These are phyloP conservation scores for Semibalanus balanoides DNA, from an alignment of 1,140 invertebrate species.

Conservation along the genomic window DNA sequence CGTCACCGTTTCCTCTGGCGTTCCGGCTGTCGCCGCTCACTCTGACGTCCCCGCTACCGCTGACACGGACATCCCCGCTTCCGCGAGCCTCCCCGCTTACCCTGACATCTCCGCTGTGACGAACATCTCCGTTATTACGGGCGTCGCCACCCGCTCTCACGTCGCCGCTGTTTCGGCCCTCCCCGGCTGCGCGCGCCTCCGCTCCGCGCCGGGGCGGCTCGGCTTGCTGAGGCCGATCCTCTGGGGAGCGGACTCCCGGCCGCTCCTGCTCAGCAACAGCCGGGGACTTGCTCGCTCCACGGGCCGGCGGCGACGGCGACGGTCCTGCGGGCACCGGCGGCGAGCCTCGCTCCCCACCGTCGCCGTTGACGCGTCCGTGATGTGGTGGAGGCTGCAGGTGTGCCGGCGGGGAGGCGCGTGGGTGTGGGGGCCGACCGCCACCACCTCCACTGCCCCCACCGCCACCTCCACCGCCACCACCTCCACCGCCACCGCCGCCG, in stretches of 20 bases:
- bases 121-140: no score
- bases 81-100: neutral
- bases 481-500: no score
- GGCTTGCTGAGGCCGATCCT: constrained; percentile 13
- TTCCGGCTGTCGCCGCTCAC: constrained; percentile 11
- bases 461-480: no score
- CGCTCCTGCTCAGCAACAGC: neutral
- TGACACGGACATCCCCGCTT: neutral
- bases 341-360: constrained; percentile 15
- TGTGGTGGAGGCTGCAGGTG: constrained; percentile 8
- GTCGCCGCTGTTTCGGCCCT: constrained; percentile 9
- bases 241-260: constrained; percentile 12
- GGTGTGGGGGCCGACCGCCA: neutral
- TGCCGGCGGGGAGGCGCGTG: constrained; percentile 5
- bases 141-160: no score
- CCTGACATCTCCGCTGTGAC: neutral
- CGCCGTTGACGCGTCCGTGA: constrained; percentile 15
- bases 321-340: constrained; percentile 22
- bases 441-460: constrained; percentile 8
- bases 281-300: constrained; percentile 22
- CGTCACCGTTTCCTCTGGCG: constrained; percentile 2
- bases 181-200: constrained; percentile 15
- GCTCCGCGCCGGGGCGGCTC: constrained; percentile 13
- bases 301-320: constrained; percentile 31
- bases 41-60: constrained; percentile 8